A percentile compares a stretch with the other conserved stretches of the same genome.
Conservation (phyloP, 2,113 vertebrate species). For the Python bivittatus region DNA sequence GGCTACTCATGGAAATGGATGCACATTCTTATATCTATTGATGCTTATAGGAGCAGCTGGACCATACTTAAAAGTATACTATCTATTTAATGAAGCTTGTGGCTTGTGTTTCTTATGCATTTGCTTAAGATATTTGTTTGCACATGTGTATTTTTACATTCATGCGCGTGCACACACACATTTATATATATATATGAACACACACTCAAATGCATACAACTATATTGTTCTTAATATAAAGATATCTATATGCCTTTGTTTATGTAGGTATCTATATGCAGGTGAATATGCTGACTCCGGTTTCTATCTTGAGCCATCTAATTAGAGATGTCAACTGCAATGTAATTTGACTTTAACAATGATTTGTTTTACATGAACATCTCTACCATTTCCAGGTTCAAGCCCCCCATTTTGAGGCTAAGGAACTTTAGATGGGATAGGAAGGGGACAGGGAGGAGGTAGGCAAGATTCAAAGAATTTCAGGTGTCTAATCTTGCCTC, state of each 20-base stretch:
- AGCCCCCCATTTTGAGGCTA: not conserved
- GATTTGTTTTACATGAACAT: not conserved
- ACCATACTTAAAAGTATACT: not conserved
- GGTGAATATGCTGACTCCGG: not conserved
- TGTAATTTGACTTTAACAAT: not conserved
- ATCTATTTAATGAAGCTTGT: not conserved
- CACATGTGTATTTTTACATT: not conserved
- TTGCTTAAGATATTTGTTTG: not conserved
- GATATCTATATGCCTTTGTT: not conserved
- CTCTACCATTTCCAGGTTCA: not conserved
- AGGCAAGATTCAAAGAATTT: not conserved
- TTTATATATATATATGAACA: not conserved
- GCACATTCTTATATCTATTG: not conserved
- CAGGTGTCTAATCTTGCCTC: conserved; percentile 8
- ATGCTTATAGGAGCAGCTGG: not conserved
- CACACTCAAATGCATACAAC: not conserved
- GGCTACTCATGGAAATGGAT: not conserved
- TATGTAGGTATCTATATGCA: not conserved
- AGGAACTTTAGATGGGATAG: not conserved
- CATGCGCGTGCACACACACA: not conserved
- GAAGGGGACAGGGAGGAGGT: not conserved
- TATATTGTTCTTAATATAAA: not conserved
- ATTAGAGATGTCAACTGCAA: not conserved
- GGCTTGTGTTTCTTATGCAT: not conserved
- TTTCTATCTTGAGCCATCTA: not conserved